Percentiles rank a stretch among this genome's conserved stretches.
These are phyloP conservation scores for Polydrusus cervinus DNA, from an alignment of 2,888 invertebrate species.

Conservation along the genomic window DNA sequence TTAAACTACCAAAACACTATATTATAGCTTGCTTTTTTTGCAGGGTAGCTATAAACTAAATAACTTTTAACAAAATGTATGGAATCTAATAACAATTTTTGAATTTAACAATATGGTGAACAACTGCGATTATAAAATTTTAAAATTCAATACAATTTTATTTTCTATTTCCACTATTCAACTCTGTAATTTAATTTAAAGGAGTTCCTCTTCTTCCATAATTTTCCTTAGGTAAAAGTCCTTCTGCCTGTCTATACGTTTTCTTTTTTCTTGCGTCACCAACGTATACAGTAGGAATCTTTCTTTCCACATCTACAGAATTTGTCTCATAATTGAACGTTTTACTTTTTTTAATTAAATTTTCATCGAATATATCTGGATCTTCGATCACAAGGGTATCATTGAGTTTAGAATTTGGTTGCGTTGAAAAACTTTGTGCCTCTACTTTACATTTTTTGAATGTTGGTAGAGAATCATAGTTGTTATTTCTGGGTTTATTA, in stretches of 20 bases:
- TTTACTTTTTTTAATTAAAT: not conserved
- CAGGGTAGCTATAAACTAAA: too few relatives aligned
- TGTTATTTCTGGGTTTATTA: not conserved
- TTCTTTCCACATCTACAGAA: constrained; percentile 8
- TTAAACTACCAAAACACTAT: too few relatives aligned
- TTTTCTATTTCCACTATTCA: not conserved
- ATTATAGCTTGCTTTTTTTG: too few relatives aligned
- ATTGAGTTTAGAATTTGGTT: not conserved
- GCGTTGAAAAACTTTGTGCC: not conserved
- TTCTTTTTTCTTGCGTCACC: constrained; percentile 1
- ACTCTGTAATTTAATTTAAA: not conserved
- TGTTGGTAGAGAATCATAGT: too few relatives aligned
- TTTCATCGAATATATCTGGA: not conserved
- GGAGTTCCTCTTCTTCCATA: not conserved
- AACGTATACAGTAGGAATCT: constrained; percentile 2
- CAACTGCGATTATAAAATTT: too few relatives aligned
- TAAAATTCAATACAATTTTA: not conserved
- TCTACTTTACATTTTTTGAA: not conserved
- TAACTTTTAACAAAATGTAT: too few relatives aligned
- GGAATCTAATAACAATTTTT: too few relatives aligned
- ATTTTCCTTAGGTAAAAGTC: not conserved
- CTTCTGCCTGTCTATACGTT: not conserved
- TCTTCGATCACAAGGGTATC: not conserved
- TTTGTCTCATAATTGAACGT: not conserved
- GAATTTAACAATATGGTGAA: too few relatives aligned